A percentile compares a stretch with the other conserved stretches of the same genome.
These are phyloP conservation scores for crab-eating macaque (Macaca fascicularis) DNA, from an alignment of 2,113 vertebrate genomes.

Conservation along the genomic window DNA sequence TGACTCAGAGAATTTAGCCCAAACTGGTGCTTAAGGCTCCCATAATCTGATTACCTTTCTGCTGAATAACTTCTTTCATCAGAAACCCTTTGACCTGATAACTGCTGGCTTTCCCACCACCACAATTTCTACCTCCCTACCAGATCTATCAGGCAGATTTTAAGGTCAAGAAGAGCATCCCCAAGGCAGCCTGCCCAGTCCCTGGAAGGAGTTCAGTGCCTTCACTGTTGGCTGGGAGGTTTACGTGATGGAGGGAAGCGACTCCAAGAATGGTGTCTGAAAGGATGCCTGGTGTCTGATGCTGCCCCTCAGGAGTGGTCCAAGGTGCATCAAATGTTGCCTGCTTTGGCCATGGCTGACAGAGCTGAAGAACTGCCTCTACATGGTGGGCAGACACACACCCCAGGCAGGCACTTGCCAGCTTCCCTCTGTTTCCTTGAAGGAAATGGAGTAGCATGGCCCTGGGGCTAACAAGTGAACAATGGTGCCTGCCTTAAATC, in stretches of 20 bases:
- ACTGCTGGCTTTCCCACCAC: not conserved
- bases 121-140: conserved; percentile 27
- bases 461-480: conserved; percentile 88
- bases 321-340: conserved; percentile 88
- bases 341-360: conserved; percentile 86
- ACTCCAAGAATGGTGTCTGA: conserved; percentile 88
- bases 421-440: conserved; percentile 81
- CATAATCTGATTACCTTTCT: not conserved
- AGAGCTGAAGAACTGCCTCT: conserved; percentile 87
- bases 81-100: not conserved
- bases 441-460: conserved; percentile 89
- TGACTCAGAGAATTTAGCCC: not conserved
- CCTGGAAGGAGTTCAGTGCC: conserved; percentile 89
- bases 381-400: conserved; percentile 87
- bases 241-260: conserved; percentile 85
- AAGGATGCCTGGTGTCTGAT: conserved; percentile 91
- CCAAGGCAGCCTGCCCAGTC: conserved; percentile 89
- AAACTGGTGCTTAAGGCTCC: not conserved
- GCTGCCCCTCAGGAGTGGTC: conserved; percentile 89
- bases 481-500: conserved; percentile 85
- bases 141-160: conserved; percentile 91
- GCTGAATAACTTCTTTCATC: not conserved
- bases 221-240: conserved; percentile 90
- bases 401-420: conserved; percentile 86
- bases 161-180: conserved; percentile 90